These are phyloP conservation scores for Thaumatotibia leucotreta DNA, from an alignment of 1,140 invertebrate species.

Conservation along the genomic window DNA sequence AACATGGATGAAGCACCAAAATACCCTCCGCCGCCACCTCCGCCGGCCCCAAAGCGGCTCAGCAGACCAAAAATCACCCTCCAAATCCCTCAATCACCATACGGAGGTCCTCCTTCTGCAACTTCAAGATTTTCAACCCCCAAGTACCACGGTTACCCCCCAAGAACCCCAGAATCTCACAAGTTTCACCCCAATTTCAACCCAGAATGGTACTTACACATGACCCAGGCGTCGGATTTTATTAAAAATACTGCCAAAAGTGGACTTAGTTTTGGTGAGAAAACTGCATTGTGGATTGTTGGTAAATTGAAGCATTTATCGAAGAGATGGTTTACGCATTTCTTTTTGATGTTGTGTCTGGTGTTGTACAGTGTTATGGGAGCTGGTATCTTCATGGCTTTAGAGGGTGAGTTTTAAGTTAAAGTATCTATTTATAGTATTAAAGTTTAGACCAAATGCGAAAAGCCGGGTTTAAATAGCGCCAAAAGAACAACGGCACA, in stretches of 20 bases:
- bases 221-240: constrained; percentile 83
- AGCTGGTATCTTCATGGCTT: constrained; percentile 83
- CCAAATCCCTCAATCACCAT: constrained; percentile 70
- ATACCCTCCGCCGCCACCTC: constrained; percentile 47
- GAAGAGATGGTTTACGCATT: constrained; percentile 91
- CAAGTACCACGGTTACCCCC: constrained; percentile 55
- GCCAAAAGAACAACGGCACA: too few relatives aligned
- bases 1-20: constrained; percentile 35
- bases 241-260: constrained; percentile 84
- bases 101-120: constrained; percentile 50
- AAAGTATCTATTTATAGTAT: too few relatives aligned
- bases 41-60: constrained; percentile 48
- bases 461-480: too few relatives aligned
- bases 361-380: constrained; percentile 87
- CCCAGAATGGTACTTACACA: constrained; percentile 78
- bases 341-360: constrained; percentile 87
- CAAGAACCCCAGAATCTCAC: constrained; percentile 72
- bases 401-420: constrained; percentile 81
- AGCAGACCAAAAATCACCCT: constrained; percentile 76
- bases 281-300: constrained; percentile 87
- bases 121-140: constrained; percentile 71
- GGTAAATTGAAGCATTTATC: constrained; percentile 86
- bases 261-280: constrained; percentile 88
- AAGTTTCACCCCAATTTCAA: constrained; percentile 69
- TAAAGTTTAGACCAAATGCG: too few relatives aligned